Percentiles rank a stretch among this genome's conserved stretches.
Conservation (phyloP, 2,113 vertebrate species). For the Embiotoca jacksoni region DNA sequence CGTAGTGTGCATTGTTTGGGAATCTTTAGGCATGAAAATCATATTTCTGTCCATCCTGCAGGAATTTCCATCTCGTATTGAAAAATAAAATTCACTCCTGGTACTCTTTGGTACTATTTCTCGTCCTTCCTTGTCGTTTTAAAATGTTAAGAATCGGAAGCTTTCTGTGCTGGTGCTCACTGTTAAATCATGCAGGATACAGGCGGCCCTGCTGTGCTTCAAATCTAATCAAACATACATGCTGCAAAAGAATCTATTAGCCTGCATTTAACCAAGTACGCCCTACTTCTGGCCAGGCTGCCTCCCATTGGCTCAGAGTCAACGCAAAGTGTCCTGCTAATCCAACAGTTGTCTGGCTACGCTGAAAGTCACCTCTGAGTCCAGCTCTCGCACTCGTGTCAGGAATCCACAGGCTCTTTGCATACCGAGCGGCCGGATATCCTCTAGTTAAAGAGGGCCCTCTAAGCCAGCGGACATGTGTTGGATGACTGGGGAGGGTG, state of each 20-base stretch:
- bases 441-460: conserved; percentile 79
- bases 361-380: conserved; percentile 80
- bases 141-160: not conserved
- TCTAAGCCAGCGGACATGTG: conserved; percentile 78
- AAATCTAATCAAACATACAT: conserved; percentile 44
- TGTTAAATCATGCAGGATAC: not conserved
- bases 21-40: not conserved
- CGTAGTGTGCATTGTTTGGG: not conserved
- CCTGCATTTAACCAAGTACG: conserved; percentile 45
- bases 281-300: conserved; percentile 38
- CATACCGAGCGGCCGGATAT: conserved; percentile 79
- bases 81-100: not conserved
- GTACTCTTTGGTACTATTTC: not conserved
- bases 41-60: rapidly evolving
- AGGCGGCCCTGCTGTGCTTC: conserved; percentile 15
- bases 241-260: conserved; percentile 45
- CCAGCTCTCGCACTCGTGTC: conserved; percentile 67
- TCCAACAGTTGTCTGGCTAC: conserved; percentile 77
- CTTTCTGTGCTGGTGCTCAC: not conserved
- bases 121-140: not conserved
- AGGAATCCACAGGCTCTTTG: conserved; percentile 79
- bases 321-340: conserved; percentile 71
- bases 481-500: conserved; percentile 58
- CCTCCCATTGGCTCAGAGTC: conserved; percentile 67
- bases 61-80: no score